Conservation (phyloP, 2,888 invertebrate genomes). For the Acanthopleura granulata region DNA sequence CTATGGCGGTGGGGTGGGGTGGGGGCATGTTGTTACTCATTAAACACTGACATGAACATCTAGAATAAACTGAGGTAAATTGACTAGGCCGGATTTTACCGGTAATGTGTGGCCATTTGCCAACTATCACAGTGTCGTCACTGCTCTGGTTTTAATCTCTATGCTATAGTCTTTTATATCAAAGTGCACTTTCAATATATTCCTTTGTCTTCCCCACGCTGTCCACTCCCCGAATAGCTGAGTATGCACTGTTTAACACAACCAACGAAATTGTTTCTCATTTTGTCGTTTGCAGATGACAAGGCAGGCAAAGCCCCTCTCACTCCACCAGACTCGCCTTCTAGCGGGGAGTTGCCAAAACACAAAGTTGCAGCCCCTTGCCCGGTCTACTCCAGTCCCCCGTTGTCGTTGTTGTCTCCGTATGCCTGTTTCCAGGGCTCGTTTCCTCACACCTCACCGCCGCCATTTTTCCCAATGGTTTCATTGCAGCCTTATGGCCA, state of each 20-base stretch:
- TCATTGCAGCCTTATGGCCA: not conserved
- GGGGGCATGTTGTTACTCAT: too few species aligned
- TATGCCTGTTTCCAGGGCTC: not conserved
- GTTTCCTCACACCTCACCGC: not conserved
- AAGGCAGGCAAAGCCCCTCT: not conserved
- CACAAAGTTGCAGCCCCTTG: constrained; percentile 12
- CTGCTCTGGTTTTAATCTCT: too few species aligned
- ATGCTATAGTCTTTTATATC: too few species aligned
- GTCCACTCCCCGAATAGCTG: too few species aligned
- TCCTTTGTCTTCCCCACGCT: too few species aligned
- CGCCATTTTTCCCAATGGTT: not conserved
- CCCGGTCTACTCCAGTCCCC: not conserved
- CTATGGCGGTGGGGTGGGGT: too few species aligned
- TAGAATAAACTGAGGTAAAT: too few species aligned
- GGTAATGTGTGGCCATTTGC: too few species aligned
- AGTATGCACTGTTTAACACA: not conserved
- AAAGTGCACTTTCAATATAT: too few species aligned
- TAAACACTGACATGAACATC: too few species aligned
- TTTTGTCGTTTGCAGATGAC: not conserved
- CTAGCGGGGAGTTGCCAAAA: not conserved
- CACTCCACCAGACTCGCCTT: constrained; percentile 5
- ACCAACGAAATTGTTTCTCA: not conserved
- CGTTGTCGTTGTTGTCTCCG: not conserved
- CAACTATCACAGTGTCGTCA: too few species aligned
- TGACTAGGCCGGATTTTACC: too few species aligned